These are phyloP conservation scores for Zosterops pallidus DNA, from an alignment of 2,113 vertebrate genomes.

Conservation along the genomic window DNA sequence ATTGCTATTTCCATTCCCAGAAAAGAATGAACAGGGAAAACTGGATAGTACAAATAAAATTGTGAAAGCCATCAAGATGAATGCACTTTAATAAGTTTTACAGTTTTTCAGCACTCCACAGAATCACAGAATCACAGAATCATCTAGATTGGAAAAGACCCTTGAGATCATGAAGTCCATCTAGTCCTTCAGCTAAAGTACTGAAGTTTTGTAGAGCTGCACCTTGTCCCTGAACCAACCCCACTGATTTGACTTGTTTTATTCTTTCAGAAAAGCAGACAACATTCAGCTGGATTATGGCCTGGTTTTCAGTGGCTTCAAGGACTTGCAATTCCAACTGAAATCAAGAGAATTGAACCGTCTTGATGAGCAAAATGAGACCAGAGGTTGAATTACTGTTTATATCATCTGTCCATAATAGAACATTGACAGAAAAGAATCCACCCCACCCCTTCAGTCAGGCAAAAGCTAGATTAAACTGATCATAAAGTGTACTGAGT, in stretches of 20 bases:
- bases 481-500: neutral
- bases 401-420: neutral
- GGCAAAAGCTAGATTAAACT: neutral
- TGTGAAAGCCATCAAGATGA: neutral
- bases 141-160: neutral
- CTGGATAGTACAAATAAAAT: neutral
- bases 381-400: neutral
- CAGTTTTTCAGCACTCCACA: neutral
- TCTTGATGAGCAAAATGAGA: neutral
- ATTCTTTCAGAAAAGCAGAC: neutral
- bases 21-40: neutral
- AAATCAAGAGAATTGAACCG: neutral
- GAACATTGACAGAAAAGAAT: neutral
- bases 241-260: neutral
- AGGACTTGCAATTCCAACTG: neutral
- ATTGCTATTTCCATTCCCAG: neutral
- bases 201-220: neutral
- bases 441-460: rapidly evolving
- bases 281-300: neutral
- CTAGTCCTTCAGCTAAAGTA: neutral
- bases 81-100: neutral
- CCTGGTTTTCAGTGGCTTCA: neutral
- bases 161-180: neutral
- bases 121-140: neutral
- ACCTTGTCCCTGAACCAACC: neutral